Evolutionary conservation across 2,888 invertebrate genomes (phyloP).

Genomic region (Suillia variegata): DNA sequence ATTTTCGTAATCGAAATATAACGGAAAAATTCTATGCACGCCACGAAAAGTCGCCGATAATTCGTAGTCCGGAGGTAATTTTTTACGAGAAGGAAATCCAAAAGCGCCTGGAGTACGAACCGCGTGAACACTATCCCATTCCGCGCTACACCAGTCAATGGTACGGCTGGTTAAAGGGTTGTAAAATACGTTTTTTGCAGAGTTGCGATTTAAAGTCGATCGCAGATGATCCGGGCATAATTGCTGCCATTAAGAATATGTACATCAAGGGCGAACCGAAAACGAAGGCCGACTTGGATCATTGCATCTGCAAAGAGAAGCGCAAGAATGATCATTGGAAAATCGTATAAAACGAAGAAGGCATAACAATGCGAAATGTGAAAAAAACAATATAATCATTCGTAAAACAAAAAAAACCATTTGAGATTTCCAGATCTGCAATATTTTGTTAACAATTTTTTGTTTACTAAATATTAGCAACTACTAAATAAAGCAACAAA

Average conservation of each 20-base stretch:
- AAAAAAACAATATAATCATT: too few relatives aligned
- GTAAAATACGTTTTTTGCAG: slow-evolving; percentile 23
- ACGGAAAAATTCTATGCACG: background rate
- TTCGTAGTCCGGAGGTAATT: background rate
- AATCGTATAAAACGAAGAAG: background rate
- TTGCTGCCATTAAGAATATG: background rate
- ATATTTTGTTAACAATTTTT: too few relatives aligned
- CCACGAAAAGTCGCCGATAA: background rate
- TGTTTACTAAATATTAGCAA: too few relatives aligned
- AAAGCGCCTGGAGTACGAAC: slow-evolving; percentile 16
- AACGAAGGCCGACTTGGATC: background rate
- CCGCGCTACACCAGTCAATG: slow-evolving; percentile 26
- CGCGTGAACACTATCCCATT: slow-evolving; percentile 21
- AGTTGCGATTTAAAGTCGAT: slow-evolving; percentile 10
- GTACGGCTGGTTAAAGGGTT: slow-evolving; percentile 29
- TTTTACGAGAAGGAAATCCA: slow-evolving; percentile 22
- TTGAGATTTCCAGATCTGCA: too few relatives aligned
- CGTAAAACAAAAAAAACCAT: too few relatives aligned
- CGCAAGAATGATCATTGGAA: background rate
- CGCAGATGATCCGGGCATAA: background rate
- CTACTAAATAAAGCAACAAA: too few relatives aligned
- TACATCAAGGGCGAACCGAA: background rate
- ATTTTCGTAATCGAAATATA: background rate
- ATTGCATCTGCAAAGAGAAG: background rate
- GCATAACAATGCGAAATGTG: too few relatives aligned